These are phyloP conservation scores for Cardiocondyla obscurior DNA, from an alignment of 1,140 invertebrate species.

Conservation along the genomic window DNA sequence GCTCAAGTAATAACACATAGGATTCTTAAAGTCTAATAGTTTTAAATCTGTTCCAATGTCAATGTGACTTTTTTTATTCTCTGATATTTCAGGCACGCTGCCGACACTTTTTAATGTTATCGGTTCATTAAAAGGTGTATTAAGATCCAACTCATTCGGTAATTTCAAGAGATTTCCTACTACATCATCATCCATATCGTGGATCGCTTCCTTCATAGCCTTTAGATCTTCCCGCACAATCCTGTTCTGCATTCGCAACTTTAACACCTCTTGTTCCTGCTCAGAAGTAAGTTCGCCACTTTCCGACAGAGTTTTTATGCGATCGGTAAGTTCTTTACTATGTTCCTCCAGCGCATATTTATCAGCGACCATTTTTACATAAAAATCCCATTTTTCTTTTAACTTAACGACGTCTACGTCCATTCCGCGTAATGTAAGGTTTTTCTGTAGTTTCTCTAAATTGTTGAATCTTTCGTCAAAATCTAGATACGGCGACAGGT, in stretches of 20 bases:
- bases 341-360: conserved; percentile 80
- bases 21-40: conserved; percentile 86
- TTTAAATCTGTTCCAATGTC: conserved; percentile 84
- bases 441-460: conserved; percentile 81
- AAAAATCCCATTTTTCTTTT: conserved; percentile 84
- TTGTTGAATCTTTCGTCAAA: conserved; percentile 84
- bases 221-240: conserved; percentile 86
- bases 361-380: conserved; percentile 79
- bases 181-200: conserved; percentile 86
- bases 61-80: conserved; percentile 83
- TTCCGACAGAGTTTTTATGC: conserved; percentile 71
- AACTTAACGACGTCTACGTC: conserved; percentile 82
- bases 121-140: conserved; percentile 83
- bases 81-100: background rate
- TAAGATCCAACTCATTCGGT: conserved; percentile 87
- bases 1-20: conserved; percentile 86
- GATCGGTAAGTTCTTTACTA: conserved; percentile 73
- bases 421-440: conserved; percentile 82
- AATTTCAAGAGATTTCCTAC: conserved; percentile 85
- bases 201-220: conserved; percentile 84
- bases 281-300: conserved; percentile 77
- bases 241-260: conserved; percentile 84
- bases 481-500: conserved; percentile 86
- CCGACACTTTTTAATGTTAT: conserved; percentile 82
- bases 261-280: conserved; percentile 80